Percentiles rank a stretch among this genome's conserved stretches.
Conservation (phyloP, 2,888 invertebrate species). For the Synergus itoensis region DNA sequence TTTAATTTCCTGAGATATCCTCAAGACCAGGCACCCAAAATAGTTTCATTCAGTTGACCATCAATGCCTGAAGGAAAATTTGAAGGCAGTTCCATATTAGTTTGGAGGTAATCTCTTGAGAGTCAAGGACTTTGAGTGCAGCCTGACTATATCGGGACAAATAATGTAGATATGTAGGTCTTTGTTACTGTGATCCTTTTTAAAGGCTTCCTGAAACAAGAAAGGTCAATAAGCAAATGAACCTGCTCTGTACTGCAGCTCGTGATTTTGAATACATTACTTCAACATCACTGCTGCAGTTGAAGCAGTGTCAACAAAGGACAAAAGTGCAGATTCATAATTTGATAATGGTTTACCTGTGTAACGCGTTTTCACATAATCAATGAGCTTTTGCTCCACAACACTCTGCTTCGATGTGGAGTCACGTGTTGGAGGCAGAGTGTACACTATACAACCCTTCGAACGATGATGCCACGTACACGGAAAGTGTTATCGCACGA, state of each 20-base stretch:
- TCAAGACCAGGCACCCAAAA: too few relatives aligned
- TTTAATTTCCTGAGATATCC: too few relatives aligned
- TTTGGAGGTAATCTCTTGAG: too few relatives aligned
- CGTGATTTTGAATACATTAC: not conserved
- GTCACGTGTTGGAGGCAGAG: conserved; percentile 49
- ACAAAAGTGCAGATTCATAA: conserved; percentile 68
- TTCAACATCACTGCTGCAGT: conserved; percentile 54
- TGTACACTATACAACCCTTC: not conserved
- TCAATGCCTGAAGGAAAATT: too few relatives aligned
- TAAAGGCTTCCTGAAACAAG: too few relatives aligned
- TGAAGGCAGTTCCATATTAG: too few relatives aligned
- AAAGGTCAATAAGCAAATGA: too few relatives aligned
- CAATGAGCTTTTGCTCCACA: conserved; percentile 67
- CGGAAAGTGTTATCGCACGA: conserved; percentile 50
- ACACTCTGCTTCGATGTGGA: conserved; percentile 46
- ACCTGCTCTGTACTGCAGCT: not conserved
- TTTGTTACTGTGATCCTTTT: too few relatives aligned
- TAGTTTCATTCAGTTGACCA: too few relatives aligned
- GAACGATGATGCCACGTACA: conserved; percentile 48
- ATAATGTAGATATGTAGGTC: too few relatives aligned
- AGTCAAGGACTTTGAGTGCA: too few relatives aligned
- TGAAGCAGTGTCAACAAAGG: conserved; percentile 55
- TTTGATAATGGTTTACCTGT: conserved; percentile 73
- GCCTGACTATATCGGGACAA: too few relatives aligned
- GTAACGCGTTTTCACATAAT: conserved; percentile 71